Evolutionary conservation across 2,113 vertebrate species (phyloP).

Genomic region (Muntiacus muntjak): DNA sequence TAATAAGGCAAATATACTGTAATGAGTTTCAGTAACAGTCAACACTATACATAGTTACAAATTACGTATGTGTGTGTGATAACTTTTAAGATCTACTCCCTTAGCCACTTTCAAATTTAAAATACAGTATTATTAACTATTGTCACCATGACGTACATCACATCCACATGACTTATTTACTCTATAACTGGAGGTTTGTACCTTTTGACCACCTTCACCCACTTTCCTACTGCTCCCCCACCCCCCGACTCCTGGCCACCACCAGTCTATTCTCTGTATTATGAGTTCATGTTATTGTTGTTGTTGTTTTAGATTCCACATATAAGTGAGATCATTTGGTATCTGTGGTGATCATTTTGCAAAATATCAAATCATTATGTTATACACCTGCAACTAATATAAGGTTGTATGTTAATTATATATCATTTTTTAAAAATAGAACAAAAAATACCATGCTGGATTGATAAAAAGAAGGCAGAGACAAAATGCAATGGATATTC

Average conservation of each 20-base stretch:
- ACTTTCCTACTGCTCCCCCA: not conserved
- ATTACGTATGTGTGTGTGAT: not conserved
- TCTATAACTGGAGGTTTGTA: not conserved
- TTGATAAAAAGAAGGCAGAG: not conserved
- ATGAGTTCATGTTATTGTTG: not conserved
- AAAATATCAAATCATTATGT: not conserved
- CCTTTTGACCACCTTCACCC: not conserved
- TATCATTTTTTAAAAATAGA: not conserved
- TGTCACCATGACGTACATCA: not conserved
- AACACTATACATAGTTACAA: not conserved
- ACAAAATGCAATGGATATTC: not conserved
- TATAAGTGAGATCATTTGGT: not conserved
- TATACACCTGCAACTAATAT: not conserved
- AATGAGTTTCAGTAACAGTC: not conserved
- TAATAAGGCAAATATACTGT: not conserved
- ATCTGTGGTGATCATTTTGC: not conserved
- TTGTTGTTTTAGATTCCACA: not conserved
- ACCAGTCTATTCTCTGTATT: not conserved
- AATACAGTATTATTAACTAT: not conserved
- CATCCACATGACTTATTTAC: not conserved
- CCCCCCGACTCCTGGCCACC: fast-evolving
- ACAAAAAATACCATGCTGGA: not conserved
- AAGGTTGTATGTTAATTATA: not conserved
- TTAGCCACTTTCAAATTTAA: not conserved
- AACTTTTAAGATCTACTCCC: not conserved